Base-by-base conservation (phyloP, 2,888 invertebrate species). In the Andricus quercusramuli region DNA sequence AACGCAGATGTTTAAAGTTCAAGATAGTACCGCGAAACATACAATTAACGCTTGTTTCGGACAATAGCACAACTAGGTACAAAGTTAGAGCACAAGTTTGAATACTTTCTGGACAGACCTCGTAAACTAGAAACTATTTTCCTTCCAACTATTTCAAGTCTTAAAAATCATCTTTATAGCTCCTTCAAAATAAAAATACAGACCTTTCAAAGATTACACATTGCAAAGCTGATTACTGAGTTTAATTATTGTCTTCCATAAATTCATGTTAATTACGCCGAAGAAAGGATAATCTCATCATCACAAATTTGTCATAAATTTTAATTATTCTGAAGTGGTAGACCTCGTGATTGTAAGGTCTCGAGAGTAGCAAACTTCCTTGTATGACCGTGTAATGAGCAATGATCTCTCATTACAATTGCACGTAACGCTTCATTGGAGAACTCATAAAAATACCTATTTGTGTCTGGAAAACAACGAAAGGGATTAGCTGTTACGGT, bases 401-500 rank as follows among this genome's bases (percentile, higher is more conserved):
- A 41, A 67, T 37, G 67, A 67, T 67, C 44, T 67, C 67, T 44
- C 67, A 67, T 67, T 67, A n/a, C 67, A 67, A 67, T 20, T 37
- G 22, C 41, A 56, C n/a, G n/a, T 56, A 56, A 56, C n/a, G 56
- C 56, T 56, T 56, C n/a, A 56, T 56, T 56, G n/a, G 56, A 56
- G 56, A 56, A 56, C 37, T 41, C 41, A 67, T 67, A 41, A 44
- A 67, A 67, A 22, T 67, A 22, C 44, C 3, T 6, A 44, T 67
- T 68, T 68, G 15, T 68, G n/a, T 41, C 15, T 84, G 83, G 83
- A 83, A 85, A 83, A 85, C 84, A 84, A 84, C 77, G 76, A 74
- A 77, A 80, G 32, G 82, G 80, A 85, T 85, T 83, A 86, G 83
- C 83, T 82, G 83, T 83, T 85, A 85, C 82, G 82, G 84, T 86